Evolutionary conservation across 1,140 invertebrate species (phyloP).

Genomic region (Drosophila parvula): DNA sequence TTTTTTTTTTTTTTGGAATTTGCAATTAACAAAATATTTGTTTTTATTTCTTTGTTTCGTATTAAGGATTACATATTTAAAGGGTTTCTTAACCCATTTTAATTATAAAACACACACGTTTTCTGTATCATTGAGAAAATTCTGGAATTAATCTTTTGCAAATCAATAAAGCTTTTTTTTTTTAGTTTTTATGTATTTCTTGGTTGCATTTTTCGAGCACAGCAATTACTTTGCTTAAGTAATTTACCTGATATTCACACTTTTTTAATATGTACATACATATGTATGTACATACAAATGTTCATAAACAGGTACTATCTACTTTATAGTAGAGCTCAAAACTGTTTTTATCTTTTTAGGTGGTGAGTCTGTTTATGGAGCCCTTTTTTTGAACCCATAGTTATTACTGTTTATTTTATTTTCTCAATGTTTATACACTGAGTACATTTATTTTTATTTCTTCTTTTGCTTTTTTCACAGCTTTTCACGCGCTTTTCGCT

Average conservation of each 20-base stretch:
- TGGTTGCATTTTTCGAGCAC: background rate
- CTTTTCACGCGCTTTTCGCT: constrained; percentile 61
- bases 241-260: background rate
- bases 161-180: background rate
- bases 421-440: constrained; percentile 1
- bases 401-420: constrained; percentile 29
- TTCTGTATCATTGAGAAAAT: background rate
- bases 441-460: constrained; percentile 15
- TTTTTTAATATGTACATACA: background rate
- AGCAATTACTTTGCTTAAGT: constrained; percentile 4
- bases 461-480: constrained; percentile 27
- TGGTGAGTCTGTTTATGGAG: constrained; percentile 6
- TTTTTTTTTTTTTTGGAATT: background rate
- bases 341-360: background rate
- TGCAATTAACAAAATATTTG: too few species aligned
- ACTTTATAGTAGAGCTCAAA: background rate
- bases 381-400: background rate
- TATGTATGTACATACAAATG: constrained; percentile 4
- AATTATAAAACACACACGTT: background rate
- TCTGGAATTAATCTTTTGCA: background rate
- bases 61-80: too few species aligned
- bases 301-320: background rate
- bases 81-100: too few species aligned
- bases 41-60: too few species aligned
- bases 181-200: background rate